phyloP scores from a whole-genome alignment of 1,140 invertebrate genomes.

The Caligus rogercresseyi region DNA sequence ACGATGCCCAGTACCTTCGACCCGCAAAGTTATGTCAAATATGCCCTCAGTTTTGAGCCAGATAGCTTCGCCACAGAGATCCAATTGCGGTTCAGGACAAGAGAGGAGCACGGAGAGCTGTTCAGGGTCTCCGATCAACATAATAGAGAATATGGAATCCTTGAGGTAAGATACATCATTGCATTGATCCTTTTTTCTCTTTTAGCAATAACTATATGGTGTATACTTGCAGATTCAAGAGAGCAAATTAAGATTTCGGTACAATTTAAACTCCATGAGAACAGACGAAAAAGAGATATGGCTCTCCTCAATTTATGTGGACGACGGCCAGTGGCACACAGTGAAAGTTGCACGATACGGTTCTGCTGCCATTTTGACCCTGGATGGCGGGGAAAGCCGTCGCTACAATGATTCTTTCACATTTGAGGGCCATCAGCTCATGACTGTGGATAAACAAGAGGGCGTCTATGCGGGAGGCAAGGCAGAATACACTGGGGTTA shows the following conservation, averaged over 20 bases:
- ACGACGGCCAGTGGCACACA: constrained; percentile 93
- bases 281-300: constrained; percentile 75
- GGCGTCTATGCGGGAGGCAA: constrained; percentile 86
- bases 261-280: constrained; percentile 73
- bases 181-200: constrained; percentile 22
- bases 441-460: constrained; percentile 79
- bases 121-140: constrained; percentile 84
- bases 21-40: constrained; percentile 81
- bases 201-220: constrained; percentile 26
- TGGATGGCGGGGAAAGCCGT: constrained; percentile 85
- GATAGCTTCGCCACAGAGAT: constrained; percentile 78
- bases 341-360: constrained; percentile 63
- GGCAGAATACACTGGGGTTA: constrained; percentile 76
- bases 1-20: constrained; percentile 76
- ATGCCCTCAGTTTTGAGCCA: constrained; percentile 80
- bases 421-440: constrained; percentile 74
- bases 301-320: constrained; percentile 68
- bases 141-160: constrained; percentile 78
- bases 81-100: constrained; percentile 67
- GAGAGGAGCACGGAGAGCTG: constrained; percentile 74
- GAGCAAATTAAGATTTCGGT: constrained; percentile 68
- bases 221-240: constrained; percentile 55
- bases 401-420: constrained; percentile 83
- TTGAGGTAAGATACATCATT: constrained; percentile 44
- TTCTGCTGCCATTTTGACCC: constrained; percentile 73